Evolutionary conservation across 2,797 vertebrate species (phyloP), one percentile per base, ranked within the genome.

Genomic region (Gephyroberyx darwinii): DNA sequence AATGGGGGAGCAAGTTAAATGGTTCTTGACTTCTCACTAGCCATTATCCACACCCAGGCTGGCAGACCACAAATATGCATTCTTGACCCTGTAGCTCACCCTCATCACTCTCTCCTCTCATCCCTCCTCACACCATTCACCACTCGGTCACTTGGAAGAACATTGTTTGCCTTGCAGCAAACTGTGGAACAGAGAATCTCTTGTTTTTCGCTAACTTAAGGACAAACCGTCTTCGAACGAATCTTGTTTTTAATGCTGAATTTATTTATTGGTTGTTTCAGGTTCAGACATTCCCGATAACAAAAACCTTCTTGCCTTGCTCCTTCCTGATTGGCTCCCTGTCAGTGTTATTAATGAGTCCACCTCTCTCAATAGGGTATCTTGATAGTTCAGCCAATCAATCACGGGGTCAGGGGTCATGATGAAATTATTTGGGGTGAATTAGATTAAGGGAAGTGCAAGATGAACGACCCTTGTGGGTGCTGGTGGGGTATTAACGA

Each of bases 1-100:
- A 80, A 86, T 74, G 78, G 80, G 60, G 65, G 72, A 54, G 53
- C 53, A 71, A 76, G 74, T 88, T 90, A 84, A 91, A 90, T 86
- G 84, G 73, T 82, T 88, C 85, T 87, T 89, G 81, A 88, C 87
- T 79, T n/a, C 74, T 69, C 76, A 71, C 59, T 66, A 50, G 65
- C 70, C 78, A 85, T 90, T 91, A 84, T 81, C 77, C 75, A 84
- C 74, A 79, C 78, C 51, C 73, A 64, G 67, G 19, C 66, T 71
- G 65, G 51, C 77, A 69, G 69, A 57, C 72, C 71, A 77, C 71
- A 86, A 77, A 89, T 76, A 84, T 81, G 75, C 73, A 87, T 84
- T 80, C 80, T 85, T 89, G 84, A 90, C 87, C 83, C 82, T 17
- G 35, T 20, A 58, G 78, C 62, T 65, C 65, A 81, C 65, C 61